These are phyloP conservation scores for Mesocentrotus franciscanus DNA, from an alignment of 53 echinoderm and acorn worm species.

Conservation along the genomic window DNA sequence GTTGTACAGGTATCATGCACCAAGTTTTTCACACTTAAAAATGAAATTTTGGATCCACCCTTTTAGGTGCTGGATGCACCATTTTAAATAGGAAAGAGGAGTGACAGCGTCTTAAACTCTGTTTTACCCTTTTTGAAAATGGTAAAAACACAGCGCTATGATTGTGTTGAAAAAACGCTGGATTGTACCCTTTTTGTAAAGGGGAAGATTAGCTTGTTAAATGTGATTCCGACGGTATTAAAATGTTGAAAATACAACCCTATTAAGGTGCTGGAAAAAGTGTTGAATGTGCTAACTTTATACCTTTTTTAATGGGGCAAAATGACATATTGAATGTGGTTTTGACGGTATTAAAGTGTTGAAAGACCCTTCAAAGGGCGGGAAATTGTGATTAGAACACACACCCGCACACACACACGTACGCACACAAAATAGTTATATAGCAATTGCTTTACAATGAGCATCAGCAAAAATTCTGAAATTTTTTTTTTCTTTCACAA, in stretches of 20 bases:
- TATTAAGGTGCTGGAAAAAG: not conserved
- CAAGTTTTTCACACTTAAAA: not conserved
- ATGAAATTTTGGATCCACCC: constrained; percentile 21
- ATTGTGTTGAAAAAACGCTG: constrained; percentile 20
- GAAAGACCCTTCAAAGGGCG: not conserved
- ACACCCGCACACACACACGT: not conserved
- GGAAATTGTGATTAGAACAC: not conserved
- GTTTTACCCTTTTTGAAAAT: constrained; percentile 36
- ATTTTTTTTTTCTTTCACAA: not conserved
- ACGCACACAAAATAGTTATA: not conserved
- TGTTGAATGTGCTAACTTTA: not conserved
- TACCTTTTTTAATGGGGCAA: not conserved
- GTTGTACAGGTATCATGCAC: too few relatives aligned
- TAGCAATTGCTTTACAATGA: too few relatives aligned
- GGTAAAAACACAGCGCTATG: constrained; percentile 6
- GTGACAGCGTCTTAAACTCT: constrained; percentile 47
- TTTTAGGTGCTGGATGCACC: not conserved
- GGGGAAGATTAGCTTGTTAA: not conserved
- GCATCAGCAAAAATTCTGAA: too few relatives aligned
- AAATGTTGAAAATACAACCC: constrained; percentile 17
- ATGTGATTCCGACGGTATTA: not conserved
- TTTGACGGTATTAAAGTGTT: not conserved
- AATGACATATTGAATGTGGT: not conserved
- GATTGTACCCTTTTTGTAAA: constrained; percentile 16
- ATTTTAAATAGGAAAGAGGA: constrained; percentile 5